phyloP scores from a whole-genome alignment of 2,113 vertebrate genomes.

The Gymnarchus niloticus region DNA sequence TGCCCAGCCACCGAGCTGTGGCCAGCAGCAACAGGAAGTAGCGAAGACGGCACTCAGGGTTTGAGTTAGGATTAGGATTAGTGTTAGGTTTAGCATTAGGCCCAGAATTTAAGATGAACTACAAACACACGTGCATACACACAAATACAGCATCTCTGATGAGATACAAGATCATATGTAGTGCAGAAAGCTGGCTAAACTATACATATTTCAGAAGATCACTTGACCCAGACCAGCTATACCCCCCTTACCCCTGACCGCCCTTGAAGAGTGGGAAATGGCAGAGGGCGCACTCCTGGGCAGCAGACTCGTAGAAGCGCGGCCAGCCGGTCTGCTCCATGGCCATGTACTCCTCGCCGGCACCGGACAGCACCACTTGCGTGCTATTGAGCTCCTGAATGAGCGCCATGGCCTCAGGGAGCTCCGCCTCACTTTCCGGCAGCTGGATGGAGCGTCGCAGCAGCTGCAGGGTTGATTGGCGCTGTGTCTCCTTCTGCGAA shows the following conservation, averaged over 20 bases:
- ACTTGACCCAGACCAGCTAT: background rate
- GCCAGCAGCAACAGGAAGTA: constrained; percentile 25
- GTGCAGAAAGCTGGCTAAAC: background rate
- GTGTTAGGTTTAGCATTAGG: too few relatives aligned
- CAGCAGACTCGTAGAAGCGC: constrained; percentile 81
- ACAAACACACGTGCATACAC: background rate
- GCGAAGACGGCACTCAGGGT: constrained; percentile 11
- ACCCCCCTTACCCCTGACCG: constrained; percentile 74
- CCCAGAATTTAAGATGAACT: background rate
- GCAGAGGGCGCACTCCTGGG: constrained; percentile 83
- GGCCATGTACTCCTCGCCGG: constrained; percentile 68
- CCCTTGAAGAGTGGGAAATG: constrained; percentile 84
- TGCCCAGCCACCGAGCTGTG: constrained; percentile 78
- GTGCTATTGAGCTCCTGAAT: constrained; percentile 90
- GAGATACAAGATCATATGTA: background rate
- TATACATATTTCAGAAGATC: background rate
- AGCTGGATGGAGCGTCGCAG: constrained; percentile 82
- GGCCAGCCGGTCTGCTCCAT: constrained; percentile 85
- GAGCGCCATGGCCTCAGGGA: constrained; percentile 78
- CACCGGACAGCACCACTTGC: constrained; percentile 73
- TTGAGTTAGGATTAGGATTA: too few relatives aligned
- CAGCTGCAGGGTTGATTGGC: constrained; percentile 81
- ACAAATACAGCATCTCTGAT: background rate
- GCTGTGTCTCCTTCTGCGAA: constrained; percentile 78
- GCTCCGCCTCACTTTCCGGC: constrained; percentile 82